A percentile compares a stretch with the other conserved stretches of the same genome.
Evolutionary conservation across 2,797 vertebrate genomes (phyloP).

Genomic region (Dallia pectoralis): DNA sequence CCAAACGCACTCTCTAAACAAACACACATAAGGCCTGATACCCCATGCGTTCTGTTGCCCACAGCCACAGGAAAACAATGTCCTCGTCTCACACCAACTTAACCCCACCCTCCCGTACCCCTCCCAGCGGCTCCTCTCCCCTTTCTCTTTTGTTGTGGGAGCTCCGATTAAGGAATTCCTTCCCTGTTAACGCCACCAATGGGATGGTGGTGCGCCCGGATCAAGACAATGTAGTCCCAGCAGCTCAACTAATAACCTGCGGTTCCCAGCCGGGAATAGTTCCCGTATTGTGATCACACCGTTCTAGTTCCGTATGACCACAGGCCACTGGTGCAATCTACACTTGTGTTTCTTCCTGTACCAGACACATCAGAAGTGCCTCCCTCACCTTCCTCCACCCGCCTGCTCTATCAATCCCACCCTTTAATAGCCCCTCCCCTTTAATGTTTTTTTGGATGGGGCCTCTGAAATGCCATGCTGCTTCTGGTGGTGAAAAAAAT

Average conservation of each 20-base stretch:
- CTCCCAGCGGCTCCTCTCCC: constrained; percentile 71
- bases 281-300: constrained; percentile 57
- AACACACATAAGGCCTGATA: constrained; percentile 62
- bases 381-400: constrained; percentile 47
- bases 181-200: constrained; percentile 68
- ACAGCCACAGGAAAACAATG: constrained; percentile 83
- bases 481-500: constrained; percentile 52
- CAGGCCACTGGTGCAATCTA: constrained; percentile 29
- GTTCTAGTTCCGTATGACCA: constrained; percentile 30
- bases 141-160: constrained; percentile 59
- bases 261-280: constrained; percentile 59
- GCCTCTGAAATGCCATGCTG: constrained; percentile 74
- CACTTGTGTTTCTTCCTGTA: constrained; percentile 55
- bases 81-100: constrained; percentile 62
- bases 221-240: constrained; percentile 68
- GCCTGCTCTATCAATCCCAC: constrained; percentile 51
- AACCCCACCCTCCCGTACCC: constrained; percentile 65
- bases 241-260: constrained; percentile 64
- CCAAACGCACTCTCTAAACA: constrained; percentile 72
- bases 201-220: constrained; percentile 63
- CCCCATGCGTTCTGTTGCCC: constrained; percentile 80
- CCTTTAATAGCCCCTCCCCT: constrained; percentile 65
- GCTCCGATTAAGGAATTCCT: constrained; percentile 77
- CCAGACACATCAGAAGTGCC: constrained; percentile 67
- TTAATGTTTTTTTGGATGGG: constrained; percentile 51